These are phyloP conservation scores for Lepidurus apus DNA, from an alignment of 1,140 invertebrate species.

Conservation along the genomic window DNA sequence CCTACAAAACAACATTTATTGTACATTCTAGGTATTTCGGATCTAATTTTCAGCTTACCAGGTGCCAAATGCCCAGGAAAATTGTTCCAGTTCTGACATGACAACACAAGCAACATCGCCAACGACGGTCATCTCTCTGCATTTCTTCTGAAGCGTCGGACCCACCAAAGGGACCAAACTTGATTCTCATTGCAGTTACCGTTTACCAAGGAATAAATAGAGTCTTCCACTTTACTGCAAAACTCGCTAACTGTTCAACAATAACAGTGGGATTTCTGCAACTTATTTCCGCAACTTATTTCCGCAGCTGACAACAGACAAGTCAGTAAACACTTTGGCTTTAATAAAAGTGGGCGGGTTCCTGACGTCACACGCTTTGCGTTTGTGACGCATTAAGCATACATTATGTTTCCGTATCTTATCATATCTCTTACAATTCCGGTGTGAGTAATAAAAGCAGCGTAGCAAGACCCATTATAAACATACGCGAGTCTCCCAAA, in stretches of 20 bases:
- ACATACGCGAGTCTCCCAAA: too few species aligned
- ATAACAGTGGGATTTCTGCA: too few species aligned
- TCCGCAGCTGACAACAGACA: too few species aligned
- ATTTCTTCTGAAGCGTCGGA: constrained; percentile 10
- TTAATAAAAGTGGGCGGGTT: too few species aligned
- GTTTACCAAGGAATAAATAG: background rate
- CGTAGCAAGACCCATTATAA: too few species aligned
- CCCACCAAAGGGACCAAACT: constrained; percentile 30
- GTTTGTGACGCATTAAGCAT: too few species aligned
- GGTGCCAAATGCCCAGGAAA: constrained; percentile 69
- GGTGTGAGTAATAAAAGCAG: too few species aligned
- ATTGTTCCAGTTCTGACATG: constrained; percentile 77
- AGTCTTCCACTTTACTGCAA: background rate
- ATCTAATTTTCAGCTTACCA: constrained; percentile 53
- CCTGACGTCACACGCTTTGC: too few species aligned
- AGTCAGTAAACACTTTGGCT: too few species aligned
- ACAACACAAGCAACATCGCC: constrained; percentile 71
- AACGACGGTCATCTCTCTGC: constrained; percentile 41
- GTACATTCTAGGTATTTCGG: background rate
- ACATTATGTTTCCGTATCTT: too few species aligned
- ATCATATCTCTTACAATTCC: too few species aligned
- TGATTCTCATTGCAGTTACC: constrained; percentile 29
- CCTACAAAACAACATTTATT: constrained; percentile 47
- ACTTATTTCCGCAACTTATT: too few species aligned
- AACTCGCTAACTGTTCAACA: background rate